Percentiles rank a stretch among this genome's conserved stretches.
phyloP scores from a whole-genome alignment of 2,888 invertebrate genomes.

The Megastigmus dorsalis region DNA sequence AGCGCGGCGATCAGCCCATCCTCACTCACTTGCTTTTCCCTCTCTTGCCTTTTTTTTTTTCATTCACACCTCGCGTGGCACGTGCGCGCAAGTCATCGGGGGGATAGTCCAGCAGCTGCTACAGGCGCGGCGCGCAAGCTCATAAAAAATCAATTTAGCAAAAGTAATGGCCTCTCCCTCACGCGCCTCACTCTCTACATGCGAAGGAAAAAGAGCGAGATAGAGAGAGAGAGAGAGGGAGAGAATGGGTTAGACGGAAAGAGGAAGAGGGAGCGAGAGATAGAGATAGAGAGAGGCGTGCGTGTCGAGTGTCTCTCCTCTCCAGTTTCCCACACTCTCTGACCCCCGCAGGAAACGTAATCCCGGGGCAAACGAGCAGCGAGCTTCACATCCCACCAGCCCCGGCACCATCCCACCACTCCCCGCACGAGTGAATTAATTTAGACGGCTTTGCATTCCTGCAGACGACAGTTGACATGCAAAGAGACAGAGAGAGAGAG shows the following conservation, averaged over 20 bases:
- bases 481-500: slow-evolving; percentile 44
- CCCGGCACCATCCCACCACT: neutral
- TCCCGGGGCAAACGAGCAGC: slow-evolving; percentile 40
- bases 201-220: neutral
- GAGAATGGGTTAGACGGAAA: neutral
- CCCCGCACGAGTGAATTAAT: slow-evolving; percentile 51
- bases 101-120: neutral
- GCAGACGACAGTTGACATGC: slow-evolving; percentile 56
- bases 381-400: neutral
- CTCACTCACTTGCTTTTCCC: neutral
- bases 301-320: slow-evolving; percentile 37
- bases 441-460: slow-evolving; percentile 47
- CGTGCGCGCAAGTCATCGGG: neutral
- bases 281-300: neutral
- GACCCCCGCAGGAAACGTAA: slow-evolving; percentile 36
- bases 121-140: neutral
- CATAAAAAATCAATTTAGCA: slow-evolving; percentile 54
- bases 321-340: neutral
- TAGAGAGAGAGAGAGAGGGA: neutral
- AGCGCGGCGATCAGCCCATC: too few species aligned
- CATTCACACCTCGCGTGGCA: neutral
- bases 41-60: neutral
- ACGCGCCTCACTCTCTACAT: neutral
- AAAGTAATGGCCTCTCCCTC: slow-evolving; percentile 36
- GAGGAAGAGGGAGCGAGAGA: too few species aligned